Evolutionary conservation across 2,888 invertebrate genomes (phyloP).

Genomic region (Drosophila leonis): DNA sequence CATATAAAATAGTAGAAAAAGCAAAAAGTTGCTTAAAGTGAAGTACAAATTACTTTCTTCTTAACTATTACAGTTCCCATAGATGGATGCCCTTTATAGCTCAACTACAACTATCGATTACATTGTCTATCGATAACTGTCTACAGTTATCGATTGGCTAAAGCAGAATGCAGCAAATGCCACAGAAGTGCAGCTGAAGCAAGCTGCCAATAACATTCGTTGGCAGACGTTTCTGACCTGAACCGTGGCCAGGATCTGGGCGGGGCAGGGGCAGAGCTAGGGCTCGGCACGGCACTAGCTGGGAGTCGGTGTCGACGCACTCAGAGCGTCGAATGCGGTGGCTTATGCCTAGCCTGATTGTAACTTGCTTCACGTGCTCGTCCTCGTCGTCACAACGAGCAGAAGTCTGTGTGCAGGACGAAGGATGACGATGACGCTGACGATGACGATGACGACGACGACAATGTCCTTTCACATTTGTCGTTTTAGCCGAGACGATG

Average conservation of each 20-base stretch:
- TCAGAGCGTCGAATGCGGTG: conserved; percentile 53
- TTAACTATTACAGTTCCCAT: too few species aligned
- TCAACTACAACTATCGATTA: not conserved
- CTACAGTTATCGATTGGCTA: not conserved
- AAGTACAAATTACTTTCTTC: not conserved
- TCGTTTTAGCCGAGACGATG: conserved; percentile 77
- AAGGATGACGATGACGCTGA: conserved; percentile 54
- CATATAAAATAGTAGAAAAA: not conserved
- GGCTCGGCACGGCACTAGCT: conserved; percentile 19
- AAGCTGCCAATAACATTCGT: conserved; percentile 12
- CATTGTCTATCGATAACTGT: not conserved
- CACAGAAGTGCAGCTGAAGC: not conserved
- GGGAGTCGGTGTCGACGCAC: conserved; percentile 77
- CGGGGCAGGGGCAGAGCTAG: not conserved
- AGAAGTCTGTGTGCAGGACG: conserved; percentile 53
- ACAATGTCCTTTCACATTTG: conserved; percentile 81
- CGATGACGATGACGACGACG: conserved; percentile 63
- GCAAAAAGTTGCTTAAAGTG: not conserved
- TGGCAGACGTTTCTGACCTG: conserved; percentile 1
- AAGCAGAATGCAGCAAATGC: not conserved
- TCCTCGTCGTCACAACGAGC: conserved; percentile 71
- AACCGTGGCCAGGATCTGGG: not conserved
- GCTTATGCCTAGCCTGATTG: conserved; percentile 43
- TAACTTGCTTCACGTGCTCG: conserved; percentile 39
- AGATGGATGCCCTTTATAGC: too few species aligned